Evolutionary conservation across 2,888 invertebrate species (phyloP).

Genomic region (Teinopalpus imperialis): DNA sequence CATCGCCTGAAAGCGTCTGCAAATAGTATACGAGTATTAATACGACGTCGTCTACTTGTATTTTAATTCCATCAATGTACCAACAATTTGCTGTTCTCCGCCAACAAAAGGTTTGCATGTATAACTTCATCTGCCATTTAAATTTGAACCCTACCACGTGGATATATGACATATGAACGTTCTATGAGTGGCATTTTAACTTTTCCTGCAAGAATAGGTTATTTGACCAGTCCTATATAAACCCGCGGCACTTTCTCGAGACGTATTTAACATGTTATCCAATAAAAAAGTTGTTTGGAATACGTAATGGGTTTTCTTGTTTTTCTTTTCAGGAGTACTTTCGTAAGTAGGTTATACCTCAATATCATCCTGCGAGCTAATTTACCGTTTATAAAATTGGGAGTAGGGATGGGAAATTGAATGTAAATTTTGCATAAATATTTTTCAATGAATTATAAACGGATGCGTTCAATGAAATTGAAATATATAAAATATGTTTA

Average conservation of each 20-base stretch:
- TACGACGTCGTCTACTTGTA: slow-evolving; percentile 18
- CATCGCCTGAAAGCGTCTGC: slow-evolving; percentile 13
- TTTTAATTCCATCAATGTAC: slow-evolving; percentile 30
- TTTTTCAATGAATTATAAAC: not conserved
- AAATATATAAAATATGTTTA: not conserved
- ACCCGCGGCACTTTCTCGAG: slow-evolving; percentile 33
- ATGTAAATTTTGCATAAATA: not conserved
- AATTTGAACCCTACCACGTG: not conserved
- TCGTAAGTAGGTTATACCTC: not conserved
- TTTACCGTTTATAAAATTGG: not conserved
- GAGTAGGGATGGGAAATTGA: not conserved
- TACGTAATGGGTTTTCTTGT: slow-evolving; percentile 32
- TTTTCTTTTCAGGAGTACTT: slow-evolving; percentile 4
- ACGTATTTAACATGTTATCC: slow-evolving; percentile 33
- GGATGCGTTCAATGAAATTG: not conserved
- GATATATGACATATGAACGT: not conserved
- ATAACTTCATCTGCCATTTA: not conserved
- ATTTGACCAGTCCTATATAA: slow-evolving; percentile 39
- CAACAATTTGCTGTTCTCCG: slow-evolving; percentile 19
- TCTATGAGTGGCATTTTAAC: not conserved
- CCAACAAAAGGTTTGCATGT: not conserved
- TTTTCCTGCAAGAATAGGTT: slow-evolving; percentile 15
- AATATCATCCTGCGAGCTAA: not conserved
- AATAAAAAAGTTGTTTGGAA: slow-evolving; percentile 39
- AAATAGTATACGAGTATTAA: slow-evolving; percentile 16